These are phyloP conservation scores for Amphiura filiformis DNA, from an alignment of 35 echinoderm and acorn worm species.

Conservation along the genomic window DNA sequence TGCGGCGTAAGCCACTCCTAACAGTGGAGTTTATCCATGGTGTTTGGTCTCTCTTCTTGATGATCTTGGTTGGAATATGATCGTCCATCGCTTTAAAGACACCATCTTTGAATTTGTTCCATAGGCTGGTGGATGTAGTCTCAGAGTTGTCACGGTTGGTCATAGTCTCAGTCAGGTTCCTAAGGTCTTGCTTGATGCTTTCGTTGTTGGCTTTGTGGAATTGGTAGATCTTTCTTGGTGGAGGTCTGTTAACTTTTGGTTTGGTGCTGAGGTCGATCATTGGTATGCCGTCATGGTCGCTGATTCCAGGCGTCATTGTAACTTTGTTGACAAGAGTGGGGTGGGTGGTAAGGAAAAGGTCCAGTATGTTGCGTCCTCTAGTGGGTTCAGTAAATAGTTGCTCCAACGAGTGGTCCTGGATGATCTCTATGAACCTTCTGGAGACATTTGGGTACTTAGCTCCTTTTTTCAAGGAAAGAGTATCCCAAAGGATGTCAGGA, in stretches of 20 bases:
- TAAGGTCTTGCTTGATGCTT: background rate
- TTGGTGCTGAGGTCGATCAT: slow-evolving; percentile 6
- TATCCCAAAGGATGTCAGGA: background rate
- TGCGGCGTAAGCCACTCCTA: background rate
- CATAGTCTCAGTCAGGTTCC: background rate
- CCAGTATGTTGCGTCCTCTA: background rate
- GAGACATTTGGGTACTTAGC: background rate
- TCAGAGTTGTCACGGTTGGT: background rate
- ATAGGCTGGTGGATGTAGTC: background rate
- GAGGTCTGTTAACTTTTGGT: background rate
- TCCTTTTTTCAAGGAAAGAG: background rate
- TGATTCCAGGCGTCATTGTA: background rate
- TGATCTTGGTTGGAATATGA: background rate
- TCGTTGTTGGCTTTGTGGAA: background rate
- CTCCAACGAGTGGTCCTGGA: background rate
- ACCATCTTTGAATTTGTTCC: background rate
- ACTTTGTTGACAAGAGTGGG: background rate
- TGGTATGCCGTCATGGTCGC: background rate
- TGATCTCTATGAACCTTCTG: background rate
- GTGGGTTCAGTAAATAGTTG: background rate
- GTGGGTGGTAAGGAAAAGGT: background rate
- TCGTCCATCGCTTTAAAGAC: background rate
- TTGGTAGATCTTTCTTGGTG: background rate
- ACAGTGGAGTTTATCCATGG: slow-evolving; percentile 19
- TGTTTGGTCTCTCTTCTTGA: slow-evolving; percentile 21